Percentiles rank a stretch among this genome's conserved stretches.
These are phyloP conservation scores for Vollenhovia emeryi DNA, from an alignment of 1,140 invertebrate species.

Conservation along the genomic window DNA sequence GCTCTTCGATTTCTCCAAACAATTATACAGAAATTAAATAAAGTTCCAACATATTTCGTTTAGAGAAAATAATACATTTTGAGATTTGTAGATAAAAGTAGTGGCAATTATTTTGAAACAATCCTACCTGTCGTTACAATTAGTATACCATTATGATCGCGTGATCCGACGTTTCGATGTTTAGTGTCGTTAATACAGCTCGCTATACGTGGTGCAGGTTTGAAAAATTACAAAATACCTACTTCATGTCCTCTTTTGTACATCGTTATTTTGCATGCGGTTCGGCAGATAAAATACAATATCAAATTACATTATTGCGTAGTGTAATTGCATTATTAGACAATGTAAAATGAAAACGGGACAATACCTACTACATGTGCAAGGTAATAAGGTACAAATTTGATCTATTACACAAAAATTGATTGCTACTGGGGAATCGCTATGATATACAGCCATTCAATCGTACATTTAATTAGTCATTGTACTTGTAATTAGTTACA, in stretches of 20 bases:
- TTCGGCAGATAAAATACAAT: background rate
- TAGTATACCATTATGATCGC: background rate
- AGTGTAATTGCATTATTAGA: background rate
- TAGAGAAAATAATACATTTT: background rate
- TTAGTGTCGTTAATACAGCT: constrained; percentile 1
- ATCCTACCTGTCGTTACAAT: constrained; percentile 1
- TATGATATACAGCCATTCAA: background rate
- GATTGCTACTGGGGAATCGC: background rate
- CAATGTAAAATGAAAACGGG: background rate
- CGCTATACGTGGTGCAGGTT: background rate
- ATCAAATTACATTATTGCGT: background rate
- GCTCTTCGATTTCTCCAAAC: background rate
- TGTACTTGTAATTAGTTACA: constrained; percentile 2
- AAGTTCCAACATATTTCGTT: background rate
- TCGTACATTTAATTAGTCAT: background rate
- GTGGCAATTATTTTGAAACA: background rate
- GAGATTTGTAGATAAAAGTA: background rate
- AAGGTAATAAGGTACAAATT: constrained; percentile 1
- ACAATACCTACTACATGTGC: constrained; percentile 9
- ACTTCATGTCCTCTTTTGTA: background rate
- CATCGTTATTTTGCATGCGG: constrained; percentile 20
- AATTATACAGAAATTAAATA: background rate
- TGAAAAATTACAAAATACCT: background rate
- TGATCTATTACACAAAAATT: background rate
- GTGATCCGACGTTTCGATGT: background rate